phyloP scores from a whole-genome alignment of 1,140 invertebrate species.

The Calosoma granatense region DNA sequence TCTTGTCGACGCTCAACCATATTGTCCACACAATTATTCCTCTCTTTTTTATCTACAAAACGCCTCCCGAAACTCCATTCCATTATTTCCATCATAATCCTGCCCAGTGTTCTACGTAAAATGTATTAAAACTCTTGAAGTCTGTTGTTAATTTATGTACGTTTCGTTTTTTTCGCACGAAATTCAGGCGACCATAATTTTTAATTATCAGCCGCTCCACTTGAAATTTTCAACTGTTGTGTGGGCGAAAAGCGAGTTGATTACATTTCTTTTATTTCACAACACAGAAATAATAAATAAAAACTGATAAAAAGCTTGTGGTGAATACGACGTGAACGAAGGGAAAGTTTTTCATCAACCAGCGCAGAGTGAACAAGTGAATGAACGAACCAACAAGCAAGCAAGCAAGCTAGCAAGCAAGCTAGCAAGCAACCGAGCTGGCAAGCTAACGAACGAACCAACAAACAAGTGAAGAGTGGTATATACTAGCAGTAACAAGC shows the following conservation, averaged over 20 bases:
- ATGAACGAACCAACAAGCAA: neutral
- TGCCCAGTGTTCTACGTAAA: no score
- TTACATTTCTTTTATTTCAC: slow-evolving; percentile 7
- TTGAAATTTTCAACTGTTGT: neutral
- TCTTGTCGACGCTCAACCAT: no score
- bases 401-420: neutral
- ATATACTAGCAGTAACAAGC: no score
- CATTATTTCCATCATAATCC: no score
- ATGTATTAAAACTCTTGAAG: neutral
- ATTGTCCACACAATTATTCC: no score
- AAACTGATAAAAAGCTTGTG: slow-evolving; percentile 4
- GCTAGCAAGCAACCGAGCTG: no score
- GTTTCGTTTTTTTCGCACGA: neutral
- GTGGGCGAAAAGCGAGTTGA: neutral
- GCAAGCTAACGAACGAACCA: no score
- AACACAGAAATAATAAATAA: slow-evolving; percentile 6
- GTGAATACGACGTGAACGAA: neutral
- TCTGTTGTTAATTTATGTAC: neutral
- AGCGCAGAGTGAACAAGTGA: neutral
- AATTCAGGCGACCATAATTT: slow-evolving; percentile 1
- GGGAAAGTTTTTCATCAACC: slow-evolving; percentile 1
- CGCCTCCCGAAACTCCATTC: no score
- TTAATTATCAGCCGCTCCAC: neutral
- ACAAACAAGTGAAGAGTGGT: no score
- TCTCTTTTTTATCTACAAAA: no score